These are phyloP conservation scores for Kryptopterus vitreolus DNA, from an alignment of 2,797 vertebrate genomes.

Conservation along the genomic window DNA sequence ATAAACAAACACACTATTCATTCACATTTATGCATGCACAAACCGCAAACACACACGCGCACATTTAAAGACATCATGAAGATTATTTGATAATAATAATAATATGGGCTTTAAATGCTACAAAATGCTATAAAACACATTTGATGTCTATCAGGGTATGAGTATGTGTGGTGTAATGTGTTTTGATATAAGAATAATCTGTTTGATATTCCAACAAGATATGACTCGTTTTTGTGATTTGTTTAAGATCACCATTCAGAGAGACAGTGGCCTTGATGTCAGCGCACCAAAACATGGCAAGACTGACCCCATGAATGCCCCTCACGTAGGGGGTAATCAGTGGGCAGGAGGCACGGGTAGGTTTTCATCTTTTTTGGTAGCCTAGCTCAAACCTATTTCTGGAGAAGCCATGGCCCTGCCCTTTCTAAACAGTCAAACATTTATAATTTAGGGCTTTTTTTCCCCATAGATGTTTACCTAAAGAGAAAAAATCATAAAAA, in stretches of 20 bases:
- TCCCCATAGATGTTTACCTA: background rate
- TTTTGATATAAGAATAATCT: background rate
- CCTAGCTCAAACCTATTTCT: background rate
- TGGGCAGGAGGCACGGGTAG: constrained; percentile 94
- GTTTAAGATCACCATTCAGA: constrained; percentile 62
- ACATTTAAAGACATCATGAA: background rate
- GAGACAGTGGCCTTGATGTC: constrained; percentile 87
- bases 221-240: background rate
- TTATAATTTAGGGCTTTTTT: too few species aligned
- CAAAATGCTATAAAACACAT: background rate
- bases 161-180: background rate
- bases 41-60: background rate
- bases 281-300: constrained; percentile 91
- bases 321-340: constrained; percentile 92
- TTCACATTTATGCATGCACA: background rate
- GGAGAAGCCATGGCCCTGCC: background rate
- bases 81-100: background rate
- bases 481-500: background rate
- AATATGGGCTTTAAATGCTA: background rate
- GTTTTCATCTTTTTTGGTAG: background rate
- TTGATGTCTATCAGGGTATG: background rate
- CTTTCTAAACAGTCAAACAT: background rate
- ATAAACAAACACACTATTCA: background rate
- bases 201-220: background rate
- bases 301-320: constrained; percentile 81